Base-by-base conservation (phyloP, 2,888 invertebrate genomes). In the Drosophila diplacantha region DNA sequence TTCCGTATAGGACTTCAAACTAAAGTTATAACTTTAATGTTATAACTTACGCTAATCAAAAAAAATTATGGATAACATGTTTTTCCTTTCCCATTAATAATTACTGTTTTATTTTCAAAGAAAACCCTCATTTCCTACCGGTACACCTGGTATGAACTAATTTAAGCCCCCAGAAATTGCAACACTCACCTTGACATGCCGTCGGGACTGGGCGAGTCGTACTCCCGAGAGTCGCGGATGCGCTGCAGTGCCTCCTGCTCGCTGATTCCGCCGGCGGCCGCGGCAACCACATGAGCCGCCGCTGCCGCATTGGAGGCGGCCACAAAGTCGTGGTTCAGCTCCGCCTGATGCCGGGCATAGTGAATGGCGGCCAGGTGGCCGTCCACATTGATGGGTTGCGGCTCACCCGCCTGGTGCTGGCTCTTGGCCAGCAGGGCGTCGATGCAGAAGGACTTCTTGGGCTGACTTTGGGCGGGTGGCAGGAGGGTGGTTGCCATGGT, bases 361-460 rank as follows among this genome's bases (percentile, higher is more conserved):
- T 85, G 83, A 20, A 85, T 20, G 0, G 85, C 78, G 2, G 81
- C 71, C 35, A 85, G 69, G 26, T 85, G 86, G 62, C 86, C 86
- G 16, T 85, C 84, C n/a, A 72, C 65, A 16, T 80, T 69, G 7
- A 44, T 59, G 35, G 71, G 66, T 5, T 69, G 66, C 16, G 70
- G 60, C 11, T 74, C 71, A 5, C 52, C 54, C 3, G 65, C 35
- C 53, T 87, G 88, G 69, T 88, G 60, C 66, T 88, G 88, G 69
- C 87, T 91, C 53, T 92, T 91, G 0, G 95, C 95, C 3, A 97
- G 88, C 3, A 97, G 88, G 0, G 96, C 96, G 84, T 97, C 97
- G 73, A 97, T 97, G 85, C 96, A 96, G 85, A 97, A 97, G 0
- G 96, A 96, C 52, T 94, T 94, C 73, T 93, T 93, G 5, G 86